Conservation (phyloP, 2,888 invertebrate species). For the Nemotelus nigrinus region DNA sequence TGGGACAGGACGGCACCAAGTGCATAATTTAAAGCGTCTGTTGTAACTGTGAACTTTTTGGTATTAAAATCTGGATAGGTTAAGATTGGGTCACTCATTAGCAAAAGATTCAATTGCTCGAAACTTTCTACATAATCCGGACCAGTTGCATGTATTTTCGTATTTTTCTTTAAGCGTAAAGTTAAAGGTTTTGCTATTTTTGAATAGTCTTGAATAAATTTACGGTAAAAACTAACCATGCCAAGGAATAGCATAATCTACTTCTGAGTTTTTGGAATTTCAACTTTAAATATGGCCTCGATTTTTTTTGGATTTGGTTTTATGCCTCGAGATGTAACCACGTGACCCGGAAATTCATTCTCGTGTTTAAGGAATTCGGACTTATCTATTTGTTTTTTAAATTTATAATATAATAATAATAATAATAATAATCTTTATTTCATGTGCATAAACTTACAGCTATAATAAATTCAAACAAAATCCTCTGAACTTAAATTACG, state of each 20-base stretch:
- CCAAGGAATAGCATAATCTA: constrained; percentile 54
- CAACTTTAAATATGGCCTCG: constrained; percentile 52
- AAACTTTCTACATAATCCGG: neutral
- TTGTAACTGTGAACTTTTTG: neutral
- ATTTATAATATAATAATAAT: too few species aligned
- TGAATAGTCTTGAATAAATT: constrained; percentile 24
- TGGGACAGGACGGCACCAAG: constrained; percentile 53
- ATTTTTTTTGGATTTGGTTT: constrained; percentile 56
- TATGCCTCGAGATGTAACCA: constrained; percentile 55
- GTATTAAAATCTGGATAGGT: constrained; percentile 4
- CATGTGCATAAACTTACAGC: too few species aligned
- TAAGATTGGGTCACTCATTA: constrained; percentile 13
- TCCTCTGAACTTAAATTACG: too few species aligned
- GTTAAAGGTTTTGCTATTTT: constrained; percentile 27
- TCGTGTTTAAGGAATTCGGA: too few species aligned
- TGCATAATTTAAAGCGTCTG: neutral
- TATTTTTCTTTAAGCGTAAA: neutral
- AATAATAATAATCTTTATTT: too few species aligned
- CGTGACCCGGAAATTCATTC: constrained; percentile 53
- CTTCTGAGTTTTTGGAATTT: constrained; percentile 53
- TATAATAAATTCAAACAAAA: too few species aligned
- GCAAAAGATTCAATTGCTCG: neutral
- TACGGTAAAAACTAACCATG: constrained; percentile 32
- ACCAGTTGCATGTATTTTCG: neutral
- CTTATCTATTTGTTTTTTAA: too few species aligned